Base-by-base conservation (phyloP, 2,113 vertebrate genomes). In the Pelobates fuscus region DNA sequence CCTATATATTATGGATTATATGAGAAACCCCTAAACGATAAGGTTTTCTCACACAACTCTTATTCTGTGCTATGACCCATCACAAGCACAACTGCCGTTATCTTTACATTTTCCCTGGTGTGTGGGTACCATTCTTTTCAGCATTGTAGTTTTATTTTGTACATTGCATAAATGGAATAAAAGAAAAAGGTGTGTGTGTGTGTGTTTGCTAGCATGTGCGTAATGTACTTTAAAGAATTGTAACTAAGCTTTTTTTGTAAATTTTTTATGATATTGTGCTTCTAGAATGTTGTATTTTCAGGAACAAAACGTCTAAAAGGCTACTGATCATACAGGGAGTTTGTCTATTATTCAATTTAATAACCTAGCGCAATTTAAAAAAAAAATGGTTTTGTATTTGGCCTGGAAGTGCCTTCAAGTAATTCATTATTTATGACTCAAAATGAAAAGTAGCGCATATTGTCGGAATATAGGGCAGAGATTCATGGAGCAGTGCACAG, bases 391-490 rank as follows among this genome's bases (percentile, higher is more conserved):
- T 66, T 29, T 44, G 62, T 17, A 18, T 61, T 43, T 65, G 49
- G 62, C 62, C 54, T 65, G 62, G 46, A 3, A 65, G 29, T 66
- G 61, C 27, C 29, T 73, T 43, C 52, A 65, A 26, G 32, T 60
- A 27, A 67, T 76, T 41, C 32, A 67, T 67, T 67, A 67, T 67
- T 76, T 59, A 59, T 63, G 18, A 55, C 32, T 59, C 24, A 44
- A 66, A 66, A 76, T 29, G 37, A 67, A 18, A 67, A 66, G n/a
- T 74, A 65, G 67, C 14, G 11, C 32, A 44, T 67, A 30, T 60
- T 67, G 55, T 24, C 58, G 20, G 63, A 60, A 67, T 59, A 67
- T 67, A 76, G 63, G 63, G 10, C 72, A 67, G 63, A 76, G 21
- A 57, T 14, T 75, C 71, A 58, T 46, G n/a, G 54, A 44, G 59